Evolutionary conservation across 1,140 invertebrate species (phyloP).

Genomic region (Eubasilissa regina): DNA sequence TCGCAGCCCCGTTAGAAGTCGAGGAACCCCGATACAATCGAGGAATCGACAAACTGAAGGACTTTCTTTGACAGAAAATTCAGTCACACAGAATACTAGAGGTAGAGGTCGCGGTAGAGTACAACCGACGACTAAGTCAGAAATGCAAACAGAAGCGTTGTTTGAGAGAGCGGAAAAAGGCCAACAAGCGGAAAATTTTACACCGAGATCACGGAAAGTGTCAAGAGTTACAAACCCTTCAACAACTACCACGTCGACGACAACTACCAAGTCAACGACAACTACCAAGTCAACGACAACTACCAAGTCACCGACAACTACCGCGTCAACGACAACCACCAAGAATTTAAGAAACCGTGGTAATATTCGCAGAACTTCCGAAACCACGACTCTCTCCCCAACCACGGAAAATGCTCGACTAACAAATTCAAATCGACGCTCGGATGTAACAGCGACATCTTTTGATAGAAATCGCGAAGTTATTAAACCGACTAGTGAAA

Average conservation of each 20-base stretch:
- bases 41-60: conserved; percentile 10
- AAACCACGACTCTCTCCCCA: background rate
- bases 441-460: conserved; percentile 14
- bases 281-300: too few relatives aligned
- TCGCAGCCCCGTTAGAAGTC: conserved; percentile 18
- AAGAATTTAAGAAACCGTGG: conserved; percentile 10
- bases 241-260: conserved; percentile 8
- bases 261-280: too few relatives aligned
- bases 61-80: background rate
- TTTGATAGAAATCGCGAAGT: background rate
- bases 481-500: background rate
- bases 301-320: conserved; percentile 15
- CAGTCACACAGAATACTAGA: conserved; percentile 10
- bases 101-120: conserved; percentile 46
- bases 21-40: conserved; percentile 1
- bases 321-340: background rate
- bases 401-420: background rate
- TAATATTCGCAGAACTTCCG: conserved; percentile 24
- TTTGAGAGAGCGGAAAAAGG: conserved; percentile 48
- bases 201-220: conserved; percentile 12
- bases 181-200: conserved; percentile 46
- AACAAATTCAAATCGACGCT: background rate
- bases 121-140: conserved; percentile 22
- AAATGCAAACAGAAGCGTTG: conserved; percentile 52
- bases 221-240: conserved; percentile 35